Evolutionary conservation across 2,113 vertebrate genomes (phyloP), one percentile per base, ranked within the genome.

Genomic region (Trogon surrucura): DNA sequence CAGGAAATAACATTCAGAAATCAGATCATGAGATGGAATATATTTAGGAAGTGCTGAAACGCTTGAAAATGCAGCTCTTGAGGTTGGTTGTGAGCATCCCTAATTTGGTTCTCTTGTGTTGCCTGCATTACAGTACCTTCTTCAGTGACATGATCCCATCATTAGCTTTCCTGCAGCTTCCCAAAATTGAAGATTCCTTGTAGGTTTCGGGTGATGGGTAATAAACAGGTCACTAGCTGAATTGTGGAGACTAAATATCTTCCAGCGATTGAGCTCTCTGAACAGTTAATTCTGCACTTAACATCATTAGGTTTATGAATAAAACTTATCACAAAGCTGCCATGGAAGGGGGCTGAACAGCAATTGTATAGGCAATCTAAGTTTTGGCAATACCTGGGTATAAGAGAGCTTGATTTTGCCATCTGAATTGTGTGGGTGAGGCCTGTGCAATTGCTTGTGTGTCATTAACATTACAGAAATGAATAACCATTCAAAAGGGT

Each of bases 401-500:
- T 61, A n/a, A 27, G 30, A 51, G 60, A 22, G 47, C 32, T 88
- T 56, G 67, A 57, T 79, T 91, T 84, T 85, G 54, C 50, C 61
- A 26, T 89, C 51, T 70, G 89, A 60, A 77, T 74, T 58, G 41
- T 62, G 57, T 80, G 53, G 48, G 85, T 91, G 75, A 45, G 36
- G 41, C 69, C 41, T 73, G 16, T 23, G 61, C 44, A 80, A 64
- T 81, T 86, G 60, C 65, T 51, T 75, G 23, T 84, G 54, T 88
- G 53, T 73, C 56, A 51, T 81, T 89, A 92, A 66, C 62, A 10
- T 10, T 75, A 54, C 27, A 84, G 87, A 73, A 93, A 80, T 83
- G 25, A 91, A 86, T 90, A 96, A 53, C 61, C 58, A 78, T 88
- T 85, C 64, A 73, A 60, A 94, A 93, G 61, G 21, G 53, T 81